Evolutionary conservation across 2,113 vertebrate genomes (phyloP).

Genomic region (Tylochromis polylepis): DNA sequence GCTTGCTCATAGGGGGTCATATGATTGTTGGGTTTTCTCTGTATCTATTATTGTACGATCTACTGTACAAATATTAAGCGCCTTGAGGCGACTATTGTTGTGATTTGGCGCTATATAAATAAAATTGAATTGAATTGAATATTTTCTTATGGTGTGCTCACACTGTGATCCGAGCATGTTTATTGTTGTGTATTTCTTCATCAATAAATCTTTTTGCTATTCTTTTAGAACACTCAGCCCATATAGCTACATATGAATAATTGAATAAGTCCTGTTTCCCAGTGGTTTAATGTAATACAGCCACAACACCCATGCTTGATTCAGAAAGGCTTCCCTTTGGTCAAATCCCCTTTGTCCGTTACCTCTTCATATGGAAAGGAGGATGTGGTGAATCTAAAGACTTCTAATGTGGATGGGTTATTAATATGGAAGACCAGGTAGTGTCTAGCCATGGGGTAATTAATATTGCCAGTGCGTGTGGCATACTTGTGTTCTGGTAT

Average conservation of each 20-base stretch:
- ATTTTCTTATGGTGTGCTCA: neutral
- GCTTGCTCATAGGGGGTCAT: no score
- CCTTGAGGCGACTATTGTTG: no score
- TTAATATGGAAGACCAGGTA: neutral
- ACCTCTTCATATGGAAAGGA: neutral
- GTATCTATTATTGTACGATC: no score
- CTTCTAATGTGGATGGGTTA: neutral
- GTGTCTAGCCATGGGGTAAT: neutral
- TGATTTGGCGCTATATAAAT: no score
- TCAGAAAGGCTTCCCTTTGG: neutral
- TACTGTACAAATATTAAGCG: no score
- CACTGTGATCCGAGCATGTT: neutral
- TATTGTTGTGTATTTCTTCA: neutral
- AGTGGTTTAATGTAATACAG: neutral
- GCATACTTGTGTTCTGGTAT: neutral
- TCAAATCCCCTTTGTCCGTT: neutral
- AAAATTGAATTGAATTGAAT: no score
- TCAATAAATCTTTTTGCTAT: neutral
- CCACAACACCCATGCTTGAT: neutral
- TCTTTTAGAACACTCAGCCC: neutral
- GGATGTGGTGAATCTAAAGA: neutral
- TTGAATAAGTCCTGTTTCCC: neutral
- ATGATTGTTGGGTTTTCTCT: no score
- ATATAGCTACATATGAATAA: neutral
- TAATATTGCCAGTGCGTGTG: neutral